Conservation (phyloP, 2,113 vertebrate species). For the Cranoglanis bouderius region DNA sequence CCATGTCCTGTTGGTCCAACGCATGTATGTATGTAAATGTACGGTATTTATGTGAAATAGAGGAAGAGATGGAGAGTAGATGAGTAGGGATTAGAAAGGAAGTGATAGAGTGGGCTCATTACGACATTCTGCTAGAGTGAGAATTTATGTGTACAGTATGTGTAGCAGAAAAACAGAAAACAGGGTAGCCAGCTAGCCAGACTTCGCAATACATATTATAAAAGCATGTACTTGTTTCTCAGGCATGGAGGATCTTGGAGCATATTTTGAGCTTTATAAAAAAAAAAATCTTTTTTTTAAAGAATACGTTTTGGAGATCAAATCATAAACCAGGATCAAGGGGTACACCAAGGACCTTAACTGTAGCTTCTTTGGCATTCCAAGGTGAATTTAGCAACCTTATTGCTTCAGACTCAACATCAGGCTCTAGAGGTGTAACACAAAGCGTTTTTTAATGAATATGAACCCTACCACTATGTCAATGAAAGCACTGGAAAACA, state of each 20-base stretch:
- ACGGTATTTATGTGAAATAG: no score
- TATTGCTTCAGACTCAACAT: not conserved
- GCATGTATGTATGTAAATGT: no score
- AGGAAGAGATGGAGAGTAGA: no score
- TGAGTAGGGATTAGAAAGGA: no score
- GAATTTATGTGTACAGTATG: not conserved
- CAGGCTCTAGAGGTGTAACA: not conserved
- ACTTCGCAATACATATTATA: not conserved
- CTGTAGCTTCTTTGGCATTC: not conserved
- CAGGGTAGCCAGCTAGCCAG: no score
- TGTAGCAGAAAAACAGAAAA: not conserved
- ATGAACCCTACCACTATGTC: not conserved
- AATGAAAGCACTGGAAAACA: not conserved
- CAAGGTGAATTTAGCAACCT: not conserved
- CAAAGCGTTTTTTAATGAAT: not conserved
- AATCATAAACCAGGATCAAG: not conserved
- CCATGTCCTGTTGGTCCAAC: no score
- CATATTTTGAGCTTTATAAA: no score
- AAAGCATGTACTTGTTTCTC: not conserved
- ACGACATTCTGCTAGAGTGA: no score
- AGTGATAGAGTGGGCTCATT: no score
- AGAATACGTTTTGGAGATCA: not conserved
- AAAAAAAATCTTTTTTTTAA: no score
- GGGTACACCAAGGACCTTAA: not conserved
- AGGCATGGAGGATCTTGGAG: no score